Percentiles rank a stretch among this genome's conserved stretches.
Conservation (phyloP, 2,888 invertebrate genomes). For the Caenorhabditis plicata region DNA sequence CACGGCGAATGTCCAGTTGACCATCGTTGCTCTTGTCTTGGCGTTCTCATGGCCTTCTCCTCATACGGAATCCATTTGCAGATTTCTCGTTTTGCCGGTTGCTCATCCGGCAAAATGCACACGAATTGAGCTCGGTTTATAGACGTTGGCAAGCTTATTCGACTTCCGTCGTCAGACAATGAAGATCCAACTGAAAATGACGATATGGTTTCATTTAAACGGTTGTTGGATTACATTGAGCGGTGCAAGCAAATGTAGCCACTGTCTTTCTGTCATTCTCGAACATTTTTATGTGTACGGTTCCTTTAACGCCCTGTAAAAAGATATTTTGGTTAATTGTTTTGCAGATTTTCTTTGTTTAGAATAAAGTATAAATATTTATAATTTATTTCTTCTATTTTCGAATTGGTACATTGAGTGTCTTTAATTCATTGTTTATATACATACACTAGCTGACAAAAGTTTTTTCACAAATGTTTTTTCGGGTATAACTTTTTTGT, state of each 20-base stretch:
- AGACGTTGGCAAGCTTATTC: constrained; percentile 25
- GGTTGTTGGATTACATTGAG: constrained; percentile 20
- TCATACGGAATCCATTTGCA: constrained; percentile 38
- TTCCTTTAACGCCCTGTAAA: constrained; percentile 30
- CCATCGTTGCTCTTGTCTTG: constrained; percentile 28
- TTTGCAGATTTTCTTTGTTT: too few species aligned
- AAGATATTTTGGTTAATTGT: too few species aligned
- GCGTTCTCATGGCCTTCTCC: constrained; percentile 25
- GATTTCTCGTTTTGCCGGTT: constrained; percentile 22
- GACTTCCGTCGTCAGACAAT: constrained; percentile 23
- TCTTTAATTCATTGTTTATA: too few species aligned
- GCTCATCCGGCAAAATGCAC: constrained; percentile 32
- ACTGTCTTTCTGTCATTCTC: constrained; percentile 20
- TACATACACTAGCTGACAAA: too few species aligned
- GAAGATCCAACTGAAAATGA: constrained; percentile 21
- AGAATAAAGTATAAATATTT: too few species aligned
- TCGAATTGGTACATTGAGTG: too few species aligned
- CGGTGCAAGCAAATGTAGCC: constrained; percentile 28
- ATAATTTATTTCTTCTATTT: too few species aligned
- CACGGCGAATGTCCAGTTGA: constrained; percentile 31
- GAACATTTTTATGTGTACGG: constrained; percentile 31
- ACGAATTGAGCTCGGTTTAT: constrained; percentile 31
- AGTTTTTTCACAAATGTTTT: too few species aligned
- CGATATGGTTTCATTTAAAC: neutral
- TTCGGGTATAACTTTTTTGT: too few species aligned